A percentile compares a stretch with the other conserved stretches of the same genome.
phyloP scores from a whole-genome alignment of 2,888 invertebrate genomes.

The Drosophila paramelanica region DNA sequence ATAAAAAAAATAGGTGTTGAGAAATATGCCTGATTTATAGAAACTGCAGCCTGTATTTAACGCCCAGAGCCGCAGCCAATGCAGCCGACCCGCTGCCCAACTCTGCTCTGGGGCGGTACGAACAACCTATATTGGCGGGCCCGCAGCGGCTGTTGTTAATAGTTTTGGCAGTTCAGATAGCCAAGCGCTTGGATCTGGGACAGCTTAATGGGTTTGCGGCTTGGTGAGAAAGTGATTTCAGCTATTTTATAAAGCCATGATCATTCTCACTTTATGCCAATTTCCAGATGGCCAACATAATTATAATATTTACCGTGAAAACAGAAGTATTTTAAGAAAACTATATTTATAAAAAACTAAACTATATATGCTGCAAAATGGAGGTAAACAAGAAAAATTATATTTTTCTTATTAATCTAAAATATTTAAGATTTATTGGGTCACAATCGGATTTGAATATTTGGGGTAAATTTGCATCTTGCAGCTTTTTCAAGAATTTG shows the following conservation, averaged over 20 bases:
- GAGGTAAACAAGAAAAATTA: no score
- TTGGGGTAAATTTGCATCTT: no score
- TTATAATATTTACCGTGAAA: background rate
- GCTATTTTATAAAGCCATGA: constrained; percentile 1
- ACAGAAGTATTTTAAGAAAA: background rate
- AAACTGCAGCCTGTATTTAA: constrained; percentile 72
- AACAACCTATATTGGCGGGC: constrained; percentile 50
- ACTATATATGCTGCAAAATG: background rate
- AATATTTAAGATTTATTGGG: no score
- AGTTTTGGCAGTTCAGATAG: constrained; percentile 16
- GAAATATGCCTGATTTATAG: constrained; percentile 78
- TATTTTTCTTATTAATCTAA: no score
- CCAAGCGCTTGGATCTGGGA: constrained; percentile 21
- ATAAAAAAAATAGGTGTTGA: constrained; percentile 62
- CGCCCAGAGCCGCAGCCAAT: constrained; percentile 38
- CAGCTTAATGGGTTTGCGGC: constrained; percentile 25
- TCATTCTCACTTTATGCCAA: constrained; percentile 33
- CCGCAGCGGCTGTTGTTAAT: constrained; percentile 15
- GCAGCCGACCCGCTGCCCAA: constrained; percentile 10
- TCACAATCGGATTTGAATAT: no score
- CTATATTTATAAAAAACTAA: background rate
- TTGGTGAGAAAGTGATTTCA: constrained; percentile 34
- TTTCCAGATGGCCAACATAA: constrained; percentile 3
- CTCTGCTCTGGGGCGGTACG: constrained; percentile 27
- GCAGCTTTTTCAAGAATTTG: no score